These are phyloP conservation scores for Melanaphis sacchari DNA, from an alignment of 1,140 invertebrate genomes.

Conservation along the genomic window DNA sequence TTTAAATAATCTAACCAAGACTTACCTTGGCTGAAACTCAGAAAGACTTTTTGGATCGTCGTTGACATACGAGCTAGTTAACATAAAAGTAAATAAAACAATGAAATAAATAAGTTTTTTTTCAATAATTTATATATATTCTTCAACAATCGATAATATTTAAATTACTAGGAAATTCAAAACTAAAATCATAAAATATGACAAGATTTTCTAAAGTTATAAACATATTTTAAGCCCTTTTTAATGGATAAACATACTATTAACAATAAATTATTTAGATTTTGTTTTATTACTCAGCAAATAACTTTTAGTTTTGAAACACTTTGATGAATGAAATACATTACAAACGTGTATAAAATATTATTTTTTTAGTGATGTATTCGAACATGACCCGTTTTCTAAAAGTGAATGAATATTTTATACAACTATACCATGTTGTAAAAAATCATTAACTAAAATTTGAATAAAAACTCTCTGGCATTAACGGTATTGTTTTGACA, in stretches of 20 bases:
- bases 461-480: neutral
- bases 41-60: neutral
- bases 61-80: conserved; percentile 7
- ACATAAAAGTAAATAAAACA: neutral
- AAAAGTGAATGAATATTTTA: neutral
- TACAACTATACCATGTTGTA: neutral
- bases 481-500: neutral
- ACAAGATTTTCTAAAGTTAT: neutral
- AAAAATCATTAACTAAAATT: neutral
- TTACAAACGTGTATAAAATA: neutral
- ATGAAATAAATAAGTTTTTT: neutral
- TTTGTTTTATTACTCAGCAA: neutral
- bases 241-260: neutral
- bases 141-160: too few species aligned
- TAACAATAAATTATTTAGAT: neutral
- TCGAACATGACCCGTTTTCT: neutral
- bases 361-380: neutral
- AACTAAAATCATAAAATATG: neutral
- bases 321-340: neutral
- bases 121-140: neutral
- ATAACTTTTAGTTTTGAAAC: neutral
- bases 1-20: neutral
- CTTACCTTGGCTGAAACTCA: neutral
- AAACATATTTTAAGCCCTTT: neutral
- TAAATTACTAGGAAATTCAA: neutral